Conservation (phyloP, 2,888 invertebrate species). For the Listrodromus nycthemerus region DNA sequence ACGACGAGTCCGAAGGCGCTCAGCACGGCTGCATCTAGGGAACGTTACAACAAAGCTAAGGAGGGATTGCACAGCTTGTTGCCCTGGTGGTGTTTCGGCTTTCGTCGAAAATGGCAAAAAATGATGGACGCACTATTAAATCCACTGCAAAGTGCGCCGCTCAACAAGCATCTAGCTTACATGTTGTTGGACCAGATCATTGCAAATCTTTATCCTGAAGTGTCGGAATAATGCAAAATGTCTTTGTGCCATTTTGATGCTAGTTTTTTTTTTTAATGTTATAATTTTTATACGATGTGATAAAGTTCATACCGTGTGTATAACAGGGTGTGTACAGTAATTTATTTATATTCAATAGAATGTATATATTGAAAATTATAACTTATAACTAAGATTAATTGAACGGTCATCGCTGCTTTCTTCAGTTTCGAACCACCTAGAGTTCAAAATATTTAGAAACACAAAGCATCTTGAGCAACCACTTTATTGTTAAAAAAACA, state of each 20-base stretch:
- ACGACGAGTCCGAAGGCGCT: slow-evolving; percentile 61
- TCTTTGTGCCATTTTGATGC: not conserved
- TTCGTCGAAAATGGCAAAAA: slow-evolving; percentile 78
- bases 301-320: not conserved
- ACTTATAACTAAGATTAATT: not conserved
- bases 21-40: slow-evolving; percentile 57
- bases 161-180: slow-evolving; percentile 90
- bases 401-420: not conserved
- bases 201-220: slow-evolving; percentile 91
- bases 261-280: not conserved
- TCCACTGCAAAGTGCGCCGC: slow-evolving; percentile 85
- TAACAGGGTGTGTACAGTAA: not conserved
- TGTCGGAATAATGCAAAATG: slow-evolving; percentile 76
- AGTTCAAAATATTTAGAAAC: too few species aligned
- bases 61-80: slow-evolving; percentile 77
- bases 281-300: not conserved
- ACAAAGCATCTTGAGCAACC: too few species aligned
- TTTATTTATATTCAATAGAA: slow-evolving; percentile 3
- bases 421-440: not conserved
- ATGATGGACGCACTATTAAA: slow-evolving; percentile 80
- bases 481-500: too few species aligned
- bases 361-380: not conserved
- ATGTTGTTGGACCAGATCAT: slow-evolving; percentile 91
- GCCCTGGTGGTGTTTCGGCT: slow-evolving; percentile 79
- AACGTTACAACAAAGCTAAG: slow-evolving; percentile 76